Conservation (phyloP, 2,797 vertebrate species). For the Hoplostethus mediterraneus region DNA sequence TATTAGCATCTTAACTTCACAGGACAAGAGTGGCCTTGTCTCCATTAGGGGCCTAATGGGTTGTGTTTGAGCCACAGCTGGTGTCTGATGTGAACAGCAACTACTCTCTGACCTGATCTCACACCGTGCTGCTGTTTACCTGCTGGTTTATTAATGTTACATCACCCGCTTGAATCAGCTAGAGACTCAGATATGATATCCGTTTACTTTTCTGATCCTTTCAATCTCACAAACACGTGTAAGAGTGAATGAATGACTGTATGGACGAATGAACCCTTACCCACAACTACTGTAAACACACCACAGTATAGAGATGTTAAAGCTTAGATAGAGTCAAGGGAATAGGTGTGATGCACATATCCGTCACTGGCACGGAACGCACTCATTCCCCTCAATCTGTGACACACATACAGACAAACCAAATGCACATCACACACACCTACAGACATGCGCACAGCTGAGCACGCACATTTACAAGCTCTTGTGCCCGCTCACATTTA, state of each 20-base stretch:
- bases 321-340: constrained; percentile 30
- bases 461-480: constrained; percentile 42
- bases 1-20: constrained; percentile 27
- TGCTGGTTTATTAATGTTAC: constrained; percentile 7
- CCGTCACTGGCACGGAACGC: constrained; percentile 22
- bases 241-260: constrained; percentile 27
- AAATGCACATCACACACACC: too few species aligned
- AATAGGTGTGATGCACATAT: constrained; percentile 31
- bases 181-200: too few species aligned
- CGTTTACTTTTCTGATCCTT: too few species aligned
- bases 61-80: constrained; percentile 44
- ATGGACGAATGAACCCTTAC: constrained; percentile 19
- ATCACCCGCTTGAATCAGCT: neutral
- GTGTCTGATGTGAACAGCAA: constrained; percentile 49
- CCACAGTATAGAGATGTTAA: constrained; percentile 18
- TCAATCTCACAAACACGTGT: neutral
- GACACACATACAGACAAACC: constrained; percentile 8
- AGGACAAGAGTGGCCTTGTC: too few species aligned
- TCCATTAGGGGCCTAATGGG: constrained; percentile 33
- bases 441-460: neutral
- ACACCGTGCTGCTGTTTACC: constrained; percentile 41
- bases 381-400: constrained; percentile 18
- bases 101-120: constrained; percentile 30
- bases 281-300: constrained; percentile 27
- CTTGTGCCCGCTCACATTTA: constrained; percentile 18